phyloP scores from a whole-genome alignment of 2,797 vertebrate genomes.

The Lepus oiostolus region DNA sequence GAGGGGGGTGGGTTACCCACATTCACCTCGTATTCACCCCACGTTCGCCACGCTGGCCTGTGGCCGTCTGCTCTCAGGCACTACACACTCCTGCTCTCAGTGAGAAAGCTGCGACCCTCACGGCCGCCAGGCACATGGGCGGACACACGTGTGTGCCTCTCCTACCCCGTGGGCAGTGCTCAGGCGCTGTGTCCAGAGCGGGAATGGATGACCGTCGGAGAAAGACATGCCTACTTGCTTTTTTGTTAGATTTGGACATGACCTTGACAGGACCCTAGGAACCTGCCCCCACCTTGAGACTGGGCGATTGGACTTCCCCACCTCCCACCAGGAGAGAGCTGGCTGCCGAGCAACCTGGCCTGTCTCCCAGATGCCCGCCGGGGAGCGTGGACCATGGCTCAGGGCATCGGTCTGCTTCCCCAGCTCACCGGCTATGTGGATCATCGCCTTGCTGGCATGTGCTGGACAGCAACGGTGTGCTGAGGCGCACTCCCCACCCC shows the following conservation, averaged over 20 bases:
- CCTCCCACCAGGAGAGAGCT: background rate
- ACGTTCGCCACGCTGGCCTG: background rate
- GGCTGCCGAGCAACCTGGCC: background rate
- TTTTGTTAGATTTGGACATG: background rate
- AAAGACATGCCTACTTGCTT: background rate
- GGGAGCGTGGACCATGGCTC: background rate
- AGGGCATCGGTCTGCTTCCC: background rate
- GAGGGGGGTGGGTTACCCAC: background rate
- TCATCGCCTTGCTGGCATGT: background rate
- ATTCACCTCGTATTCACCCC: background rate
- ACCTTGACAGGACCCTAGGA: background rate
- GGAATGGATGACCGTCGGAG: background rate
- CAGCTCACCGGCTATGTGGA: background rate
- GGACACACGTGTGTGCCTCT: fast-evolving
- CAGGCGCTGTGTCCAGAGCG: background rate
- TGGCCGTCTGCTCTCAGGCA: background rate
- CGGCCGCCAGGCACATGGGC: background rate
- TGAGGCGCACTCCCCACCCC: too few species aligned
- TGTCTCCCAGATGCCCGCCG: background rate
- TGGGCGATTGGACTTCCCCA: background rate
- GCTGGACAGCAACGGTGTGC: too few species aligned
- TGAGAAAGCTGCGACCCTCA: background rate
- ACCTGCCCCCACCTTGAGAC: background rate
- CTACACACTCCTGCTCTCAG: background rate
- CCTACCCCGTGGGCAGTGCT: background rate